Evolutionary conservation across 2,113 vertebrate species (phyloP), one percentile per base, ranked within the genome.

Genomic region (Phalacrocorax brasilianus): DNA sequence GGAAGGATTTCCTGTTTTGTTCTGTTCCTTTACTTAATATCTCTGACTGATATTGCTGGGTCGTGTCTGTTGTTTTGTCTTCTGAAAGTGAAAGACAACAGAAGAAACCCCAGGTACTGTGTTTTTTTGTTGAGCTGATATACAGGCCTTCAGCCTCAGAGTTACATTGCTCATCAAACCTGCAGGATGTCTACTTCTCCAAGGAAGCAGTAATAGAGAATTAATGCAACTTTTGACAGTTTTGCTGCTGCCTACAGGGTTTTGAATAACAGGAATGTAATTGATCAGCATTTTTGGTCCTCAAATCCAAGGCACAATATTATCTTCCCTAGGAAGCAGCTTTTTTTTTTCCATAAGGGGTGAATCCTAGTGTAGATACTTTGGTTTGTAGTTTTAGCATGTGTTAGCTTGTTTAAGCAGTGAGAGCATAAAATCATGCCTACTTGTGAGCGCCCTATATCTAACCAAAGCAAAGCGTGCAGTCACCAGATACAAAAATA

Each of bases 1-100:
- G 52, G 61, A 86, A 86, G 67, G 47, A 58, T 92, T 96, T 97
- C 94, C 95, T 94, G 86, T 90, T 91, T 92, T 95, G 76, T 77
- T 91, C 91, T 86, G 63, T 50, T 88, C 74, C 49, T 91, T 94
- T 38, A 9, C 50, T 94, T 65, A 35, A 4, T 87, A 5, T 65
- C 17, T 88, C 50, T 89, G 77, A 14, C 75, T 20, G 45, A 55
- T 74, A 63, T 52, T 65, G 55, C 13, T 50, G 35, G 38, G 15
- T 65, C 2, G 1, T 61, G 30, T 73, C 65, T 62, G 30, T 47
- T 81, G 63, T 88, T 90, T 63, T 84, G 61, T 55, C 68, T 89
- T 42, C 63, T 88, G 81, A 96, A 93, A 91, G 73, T 79, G 80
- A 91, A 89, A 93, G 78, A 47, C 56, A 63, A 30, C 76, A 93